Base-by-base conservation (phyloP, 2,888 invertebrate genomes). In the Drosophila testacea region DNA sequence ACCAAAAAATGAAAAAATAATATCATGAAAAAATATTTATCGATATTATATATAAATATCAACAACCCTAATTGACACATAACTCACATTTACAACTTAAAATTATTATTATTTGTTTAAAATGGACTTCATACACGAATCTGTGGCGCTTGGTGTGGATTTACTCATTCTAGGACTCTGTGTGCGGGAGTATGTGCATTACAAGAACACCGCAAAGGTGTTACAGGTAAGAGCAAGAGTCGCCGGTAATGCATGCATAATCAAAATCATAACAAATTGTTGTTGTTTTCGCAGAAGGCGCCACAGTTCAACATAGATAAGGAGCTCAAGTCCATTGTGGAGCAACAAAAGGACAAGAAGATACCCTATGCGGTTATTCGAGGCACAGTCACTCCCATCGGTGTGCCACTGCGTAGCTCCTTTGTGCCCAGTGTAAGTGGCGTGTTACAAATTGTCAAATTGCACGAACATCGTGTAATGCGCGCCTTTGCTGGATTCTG, bases 401-500 rank as follows among this genome's bases (percentile, higher is more conserved):
- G 96, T 6, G 94, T 94, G 76, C 95, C 97, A 2, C 95, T 97
- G 70, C 94, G 94, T 60, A 96, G 97, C 92, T 94, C 95, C 79
- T 95, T 96, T 91, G 95, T 96, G 88, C 94, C 95, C 60, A 94
- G 94, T 59, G 94, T 96, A 4, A 95, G 95, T 27, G 97, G 97
- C 44, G 97, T 97, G 6, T 93, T 97, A 46, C 97, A 97, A 90
- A 95, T 96, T 79, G 93, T 97, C 56, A 95, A 95, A 84, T 95
- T 97, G 6, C 91, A 96, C 88, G 97, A 97, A 92, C 97, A 97
- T 93, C 95, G 96, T 5, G 95, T 96, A 73, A 95, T 96, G n/a
- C 94, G 97, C 82, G 96, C 95, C 36, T 95, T 96, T 5, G 95
- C 96, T n/a, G 97, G 97, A 4, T 97, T 96, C 92, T 97, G 97